A percentile compares a stretch with the other conserved stretches of the same genome.
phyloP scores from a whole-genome alignment of 1,140 invertebrate species.

The Lepidotrigona ventralis region DNA sequence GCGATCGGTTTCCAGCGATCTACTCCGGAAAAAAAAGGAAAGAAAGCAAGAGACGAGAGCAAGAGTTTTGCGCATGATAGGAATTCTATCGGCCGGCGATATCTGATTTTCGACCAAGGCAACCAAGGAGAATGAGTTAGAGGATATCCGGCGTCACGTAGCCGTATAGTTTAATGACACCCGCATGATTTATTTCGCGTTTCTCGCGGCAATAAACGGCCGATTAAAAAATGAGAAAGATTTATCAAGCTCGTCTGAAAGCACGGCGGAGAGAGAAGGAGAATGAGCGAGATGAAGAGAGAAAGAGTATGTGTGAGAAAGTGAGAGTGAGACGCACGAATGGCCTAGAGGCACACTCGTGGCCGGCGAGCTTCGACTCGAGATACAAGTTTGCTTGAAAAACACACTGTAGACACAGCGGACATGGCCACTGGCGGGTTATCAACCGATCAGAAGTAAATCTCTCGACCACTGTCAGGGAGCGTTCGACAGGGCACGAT shows the following conservation, averaged over 20 bases:
- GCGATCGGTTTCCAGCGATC: not conserved
- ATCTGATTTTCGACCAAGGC: conserved; percentile 47
- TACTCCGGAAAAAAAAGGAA: no score
- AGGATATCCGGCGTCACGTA: conserved; percentile 34
- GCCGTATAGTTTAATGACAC: conserved; percentile 40
- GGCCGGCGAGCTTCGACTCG: conserved; percentile 40
- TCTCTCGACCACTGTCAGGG: conserved; percentile 63
- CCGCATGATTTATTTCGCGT: conserved; percentile 49
- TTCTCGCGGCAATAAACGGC: conserved; percentile 53
- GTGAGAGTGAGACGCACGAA: not conserved
- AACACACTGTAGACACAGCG: conserved; percentile 67
- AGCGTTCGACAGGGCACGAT: conserved; percentile 66
- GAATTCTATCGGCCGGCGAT: conserved; percentile 11
- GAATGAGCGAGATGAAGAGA: not conserved
- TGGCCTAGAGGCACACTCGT: conserved; percentile 57
- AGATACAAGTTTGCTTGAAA: conserved; percentile 59
- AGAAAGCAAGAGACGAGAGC: not conserved
- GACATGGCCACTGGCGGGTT: conserved; percentile 64
- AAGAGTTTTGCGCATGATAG: not conserved
- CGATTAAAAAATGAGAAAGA: conserved; percentile 56
- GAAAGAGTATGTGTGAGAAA: not conserved
- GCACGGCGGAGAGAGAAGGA: not conserved
- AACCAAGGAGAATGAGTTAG: not conserved
- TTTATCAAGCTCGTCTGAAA: conserved; percentile 48
- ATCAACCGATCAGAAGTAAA: conserved; percentile 69